Evolutionary conservation across 2,888 invertebrate species (phyloP).

Genomic region (Thecophora atra): DNA sequence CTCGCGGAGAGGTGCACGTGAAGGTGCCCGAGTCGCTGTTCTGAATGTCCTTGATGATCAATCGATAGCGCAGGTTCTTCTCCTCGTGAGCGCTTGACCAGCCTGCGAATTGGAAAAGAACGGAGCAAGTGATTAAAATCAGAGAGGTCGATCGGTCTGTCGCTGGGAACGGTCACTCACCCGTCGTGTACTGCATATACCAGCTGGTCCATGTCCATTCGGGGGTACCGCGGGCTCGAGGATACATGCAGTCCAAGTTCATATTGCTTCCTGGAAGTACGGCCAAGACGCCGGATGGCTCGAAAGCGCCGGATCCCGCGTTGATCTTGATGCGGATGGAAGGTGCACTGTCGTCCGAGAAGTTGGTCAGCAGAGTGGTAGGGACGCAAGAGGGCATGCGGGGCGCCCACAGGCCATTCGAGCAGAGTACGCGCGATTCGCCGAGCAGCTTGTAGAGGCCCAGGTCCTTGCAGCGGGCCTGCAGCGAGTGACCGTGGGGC

Average conservation of each 20-base stretch:
- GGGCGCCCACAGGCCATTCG: conserved; percentile 83
- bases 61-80: conserved; percentile 81
- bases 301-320: conserved; percentile 82
- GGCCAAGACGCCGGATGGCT: conserved; percentile 80
- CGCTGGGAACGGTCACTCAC: conserved; percentile 63
- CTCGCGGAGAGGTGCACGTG: conserved; percentile 84
- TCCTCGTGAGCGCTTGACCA: conserved; percentile 69
- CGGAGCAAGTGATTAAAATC: not conserved
- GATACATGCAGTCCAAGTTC: conserved; percentile 83
- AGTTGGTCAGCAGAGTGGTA: conserved; percentile 86
- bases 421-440: conserved; percentile 78
- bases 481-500: conserved; percentile 81
- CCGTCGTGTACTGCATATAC: conserved; percentile 80
- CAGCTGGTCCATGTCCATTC: conserved; percentile 91
- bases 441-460: conserved; percentile 87
- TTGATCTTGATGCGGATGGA: conserved; percentile 80
- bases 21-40: conserved; percentile 85
- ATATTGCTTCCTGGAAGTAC: conserved; percentile 81
- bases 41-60: conserved; percentile 83
- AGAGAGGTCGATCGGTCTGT: not conserved
- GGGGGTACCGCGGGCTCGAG: conserved; percentile 79
- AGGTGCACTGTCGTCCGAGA: conserved; percentile 86
- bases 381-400: conserved; percentile 83
- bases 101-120: conserved; percentile 50
- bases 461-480: conserved; percentile 81